These are phyloP conservation scores for Ochlodes sylvanus DNA, from an alignment of 2,888 invertebrate genomes.

Conservation along the genomic window DNA sequence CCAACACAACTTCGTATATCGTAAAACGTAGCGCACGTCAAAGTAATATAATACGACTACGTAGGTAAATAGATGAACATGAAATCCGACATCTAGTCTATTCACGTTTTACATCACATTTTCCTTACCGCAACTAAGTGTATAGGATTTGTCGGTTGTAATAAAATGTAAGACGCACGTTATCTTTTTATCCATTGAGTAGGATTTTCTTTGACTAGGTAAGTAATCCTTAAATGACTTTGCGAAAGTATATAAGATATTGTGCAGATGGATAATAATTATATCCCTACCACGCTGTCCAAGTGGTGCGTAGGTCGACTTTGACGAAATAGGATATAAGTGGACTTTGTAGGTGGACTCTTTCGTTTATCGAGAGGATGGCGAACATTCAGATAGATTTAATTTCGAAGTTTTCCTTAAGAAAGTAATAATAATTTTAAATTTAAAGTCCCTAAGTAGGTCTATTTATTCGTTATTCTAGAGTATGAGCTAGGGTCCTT, in stretches of 20 bases:
- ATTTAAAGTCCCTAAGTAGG: no score
- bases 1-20: constrained; percentile 1
- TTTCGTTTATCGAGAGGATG: no score
- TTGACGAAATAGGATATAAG: no score
- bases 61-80: neutral
- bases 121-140: constrained; percentile 1
- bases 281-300: no score
- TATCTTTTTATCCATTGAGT: constrained; percentile 26
- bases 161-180: neutral
- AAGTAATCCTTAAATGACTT: neutral
- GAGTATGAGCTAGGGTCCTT: no score
- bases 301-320: no score
- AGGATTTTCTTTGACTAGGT: constrained; percentile 31
- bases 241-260: constrained; percentile 58
- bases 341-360: no score
- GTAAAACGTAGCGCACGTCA: neutral
- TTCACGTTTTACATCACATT: constrained; percentile 1
- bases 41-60: constrained; percentile 1
- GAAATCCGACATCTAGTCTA: neutral
- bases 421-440: no score
- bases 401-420: no score
- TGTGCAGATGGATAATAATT: neutral
- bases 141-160: constrained; percentile 1
- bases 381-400: no score
- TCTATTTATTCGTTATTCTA: no score